Percentiles rank a stretch among this genome's conserved stretches.
These are phyloP conservation scores for Masticophis lateralis DNA, from an alignment of 2,797 vertebrate genomes.

Conservation along the genomic window DNA sequence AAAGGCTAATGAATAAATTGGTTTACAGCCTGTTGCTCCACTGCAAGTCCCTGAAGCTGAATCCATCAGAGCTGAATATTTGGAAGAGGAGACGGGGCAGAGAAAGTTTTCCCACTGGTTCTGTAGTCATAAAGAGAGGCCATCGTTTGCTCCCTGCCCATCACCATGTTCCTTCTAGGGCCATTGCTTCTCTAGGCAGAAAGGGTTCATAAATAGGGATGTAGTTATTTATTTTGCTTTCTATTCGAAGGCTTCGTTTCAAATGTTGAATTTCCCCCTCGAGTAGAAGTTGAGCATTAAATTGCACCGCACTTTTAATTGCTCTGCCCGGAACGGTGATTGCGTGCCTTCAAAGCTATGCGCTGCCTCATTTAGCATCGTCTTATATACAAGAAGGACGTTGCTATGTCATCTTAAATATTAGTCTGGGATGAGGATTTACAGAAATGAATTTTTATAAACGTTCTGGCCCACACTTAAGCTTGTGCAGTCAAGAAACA, in stretches of 20 bases:
- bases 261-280: not conserved
- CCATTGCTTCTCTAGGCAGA: not conserved
- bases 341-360: not conserved
- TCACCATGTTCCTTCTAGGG: not conserved
- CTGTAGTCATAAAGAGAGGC: not conserved
- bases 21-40: not conserved
- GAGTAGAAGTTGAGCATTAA: not conserved
- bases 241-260: not conserved
- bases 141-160: not conserved
- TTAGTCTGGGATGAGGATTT: not conserved
- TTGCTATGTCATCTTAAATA: not conserved
- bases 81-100: not conserved
- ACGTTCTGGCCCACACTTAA: not conserved
- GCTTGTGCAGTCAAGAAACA: not conserved
- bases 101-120: not conserved
- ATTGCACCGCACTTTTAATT: not conserved
- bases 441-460: not conserved
- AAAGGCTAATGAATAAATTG: not conserved
- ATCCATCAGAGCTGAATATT: not conserved
- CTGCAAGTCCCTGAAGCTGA: not conserved
- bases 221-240: not conserved
- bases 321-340: not conserved
- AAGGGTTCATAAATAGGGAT: not conserved
- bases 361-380: not conserved
- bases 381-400: not conserved